These are phyloP conservation scores for Eupeodes latifasciatus DNA, from an alignment of 2,888 invertebrate genomes.

Conservation along the genomic window DNA sequence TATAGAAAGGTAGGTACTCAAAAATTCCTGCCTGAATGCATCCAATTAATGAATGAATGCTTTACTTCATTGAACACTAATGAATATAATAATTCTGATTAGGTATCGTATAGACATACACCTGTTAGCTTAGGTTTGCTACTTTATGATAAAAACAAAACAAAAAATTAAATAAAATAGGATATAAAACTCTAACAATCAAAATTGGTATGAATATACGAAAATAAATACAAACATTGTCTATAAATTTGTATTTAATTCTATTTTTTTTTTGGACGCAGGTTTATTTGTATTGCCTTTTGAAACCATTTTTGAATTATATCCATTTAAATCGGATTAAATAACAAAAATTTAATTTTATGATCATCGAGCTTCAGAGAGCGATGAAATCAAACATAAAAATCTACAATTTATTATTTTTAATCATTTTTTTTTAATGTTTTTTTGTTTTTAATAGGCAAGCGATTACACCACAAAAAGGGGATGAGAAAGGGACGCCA, in stretches of 20 bases:
- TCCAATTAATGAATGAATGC: slow-evolving; percentile 45
- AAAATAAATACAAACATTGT: slow-evolving; percentile 9
- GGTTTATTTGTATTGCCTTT: not conserved
- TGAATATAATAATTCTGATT: slow-evolving; percentile 28
- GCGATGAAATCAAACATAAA: slow-evolving; percentile 20
- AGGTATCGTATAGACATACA: slow-evolving; percentile 2
- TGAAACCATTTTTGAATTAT: slow-evolving; percentile 11
- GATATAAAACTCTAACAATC: too few relatives aligned
- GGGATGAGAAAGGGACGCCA: too few relatives aligned
- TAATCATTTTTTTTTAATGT: not conserved
- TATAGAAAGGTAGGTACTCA: not conserved
- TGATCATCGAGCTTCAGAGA: slow-evolving; percentile 27
- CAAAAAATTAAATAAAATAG: not conserved
- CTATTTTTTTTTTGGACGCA: too few relatives aligned
- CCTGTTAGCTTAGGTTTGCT: slow-evolving; percentile 9
- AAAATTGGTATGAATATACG: not conserved
- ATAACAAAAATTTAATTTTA: slow-evolving; percentile 32
- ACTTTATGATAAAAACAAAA: not conserved
- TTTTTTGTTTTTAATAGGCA: slow-evolving; percentile 2
- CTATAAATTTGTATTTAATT: not conserved
- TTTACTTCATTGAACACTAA: slow-evolving; percentile 38
- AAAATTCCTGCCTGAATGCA: slow-evolving; percentile 22
- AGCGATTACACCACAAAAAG: not conserved
- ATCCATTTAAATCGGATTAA: slow-evolving; percentile 42
- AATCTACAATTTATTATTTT: slow-evolving; percentile 28